These are phyloP conservation scores for Lepus europaeus DNA, from an alignment of 2,113 vertebrate species.

Conservation along the genomic window DNA sequence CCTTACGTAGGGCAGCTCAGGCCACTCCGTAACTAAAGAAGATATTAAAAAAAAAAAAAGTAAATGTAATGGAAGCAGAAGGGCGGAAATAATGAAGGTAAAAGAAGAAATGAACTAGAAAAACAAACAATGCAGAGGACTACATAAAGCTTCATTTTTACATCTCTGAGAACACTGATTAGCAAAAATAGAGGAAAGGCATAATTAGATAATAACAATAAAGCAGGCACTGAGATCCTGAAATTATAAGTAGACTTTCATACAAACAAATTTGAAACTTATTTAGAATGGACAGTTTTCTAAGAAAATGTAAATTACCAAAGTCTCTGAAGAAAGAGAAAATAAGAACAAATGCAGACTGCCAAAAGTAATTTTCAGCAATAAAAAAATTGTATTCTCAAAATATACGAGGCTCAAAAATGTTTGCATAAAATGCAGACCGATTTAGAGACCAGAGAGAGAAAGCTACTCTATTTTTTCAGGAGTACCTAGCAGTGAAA, in stretches of 20 bases:
- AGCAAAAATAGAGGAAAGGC: background rate
- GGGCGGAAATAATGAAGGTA: background rate
- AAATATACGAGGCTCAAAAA: background rate
- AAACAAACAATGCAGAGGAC: background rate
- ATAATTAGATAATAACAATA: background rate
- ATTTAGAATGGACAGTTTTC: background rate
- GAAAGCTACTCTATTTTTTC: background rate
- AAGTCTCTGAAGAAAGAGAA: constrained; percentile 38
- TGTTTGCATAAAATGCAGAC: background rate
- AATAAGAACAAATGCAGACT: background rate
- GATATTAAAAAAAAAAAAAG: background rate
- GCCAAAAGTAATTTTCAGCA: background rate
- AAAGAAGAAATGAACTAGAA: background rate
- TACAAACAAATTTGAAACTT: background rate
- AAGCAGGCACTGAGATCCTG: background rate
- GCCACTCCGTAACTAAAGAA: background rate
- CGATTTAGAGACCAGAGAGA: background rate
- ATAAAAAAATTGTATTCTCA: background rate
- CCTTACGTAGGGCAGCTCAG: accelerated
- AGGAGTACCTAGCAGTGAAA: background rate
- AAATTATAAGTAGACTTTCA: background rate
- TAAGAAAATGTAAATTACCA: background rate
- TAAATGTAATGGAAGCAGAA: background rate
- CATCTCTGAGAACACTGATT: background rate
- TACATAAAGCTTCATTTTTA: background rate